A percentile compares a stretch with the other conserved stretches of the same genome.
Conservation (phyloP, 2,888 invertebrate genomes). For the Formica aserva region DNA sequence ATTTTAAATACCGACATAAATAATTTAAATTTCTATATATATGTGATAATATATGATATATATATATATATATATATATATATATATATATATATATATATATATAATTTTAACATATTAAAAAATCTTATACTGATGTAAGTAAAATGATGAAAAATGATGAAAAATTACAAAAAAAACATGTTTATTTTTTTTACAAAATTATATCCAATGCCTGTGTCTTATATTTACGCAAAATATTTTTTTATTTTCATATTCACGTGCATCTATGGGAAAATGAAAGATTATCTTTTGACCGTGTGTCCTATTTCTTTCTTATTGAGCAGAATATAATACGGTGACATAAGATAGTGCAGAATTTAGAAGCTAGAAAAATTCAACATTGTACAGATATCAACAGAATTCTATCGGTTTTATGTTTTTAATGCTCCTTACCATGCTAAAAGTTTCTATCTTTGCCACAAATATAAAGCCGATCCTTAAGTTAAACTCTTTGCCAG, state of each 20-base stretch:
- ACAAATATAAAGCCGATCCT: neutral
- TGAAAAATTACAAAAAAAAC: neutral
- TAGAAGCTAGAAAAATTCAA: slow-evolving; percentile 23
- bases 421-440: neutral
- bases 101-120: no score
- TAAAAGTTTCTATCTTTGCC: slow-evolving; percentile 31
- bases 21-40: no score
- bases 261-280: neutral
- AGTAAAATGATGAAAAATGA: no score
- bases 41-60: no score
- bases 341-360: slow-evolving; percentile 28
- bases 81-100: no score
- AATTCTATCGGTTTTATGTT: neutral
- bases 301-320: neutral
- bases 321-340: neutral
- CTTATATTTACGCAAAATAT: neutral
- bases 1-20: no score
- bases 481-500: slow-evolving; percentile 5
- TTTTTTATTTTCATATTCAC: neutral
- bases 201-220: neutral
- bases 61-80: neutral
- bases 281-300: neutral
- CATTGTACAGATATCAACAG: neutral
- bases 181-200: no score
- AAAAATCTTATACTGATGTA: neutral